Base-by-base conservation (phyloP, 30 jellyfish, hydroid and myxozoan species). In the Chironex yamaguchii region DNA sequence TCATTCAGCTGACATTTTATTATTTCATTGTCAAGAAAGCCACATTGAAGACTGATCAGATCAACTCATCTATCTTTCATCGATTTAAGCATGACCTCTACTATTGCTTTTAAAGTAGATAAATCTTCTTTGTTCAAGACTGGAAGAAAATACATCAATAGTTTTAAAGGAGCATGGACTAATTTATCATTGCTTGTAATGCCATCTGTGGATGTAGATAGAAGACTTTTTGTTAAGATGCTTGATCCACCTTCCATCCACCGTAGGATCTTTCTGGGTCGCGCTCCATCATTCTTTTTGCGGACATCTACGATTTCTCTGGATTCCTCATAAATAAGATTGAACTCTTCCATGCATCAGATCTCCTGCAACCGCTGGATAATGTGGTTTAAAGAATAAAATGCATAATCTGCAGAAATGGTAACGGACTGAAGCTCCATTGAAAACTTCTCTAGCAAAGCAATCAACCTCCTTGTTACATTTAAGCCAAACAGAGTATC, bases 391-490 rank as follows among this genome's bases (percentile, higher is more conserved):
- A 81, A 30, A 30, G 92, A 81, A 29, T 65, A 81, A 11, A 36
- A 36, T 26, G 92, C 85, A 49, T 81, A 81, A 49, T 81, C 92
- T 9, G 92, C 67, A 42, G 92, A 54, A 4, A 64, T 81, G 58
- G 50, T 76, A 34, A 81, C 52, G 49, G 84, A 73, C 50, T 81
- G 85, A 42, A 81, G 85, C 0, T 81, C 84, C 28, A 31, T 81
- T 12, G 85, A 63, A 48, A 24, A 26, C 30, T 63, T 36, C 68
- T 81, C 85, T 42, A 81, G 34, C 92, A 81, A 81, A 21, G 27
- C 26, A 67, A 42, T n/a, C 26, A 67, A 36, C 77, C 53, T 70
- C 33, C 87, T 24, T 34, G 93, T 83, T 49, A 36, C 82, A 83
- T 83, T 69, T 78, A 83, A 83, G 71, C 53, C 26, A 29, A 70